Evolutionary conservation across 2,888 invertebrate species (phyloP).

Genomic region (Metopia argyrocephala): DNA sequence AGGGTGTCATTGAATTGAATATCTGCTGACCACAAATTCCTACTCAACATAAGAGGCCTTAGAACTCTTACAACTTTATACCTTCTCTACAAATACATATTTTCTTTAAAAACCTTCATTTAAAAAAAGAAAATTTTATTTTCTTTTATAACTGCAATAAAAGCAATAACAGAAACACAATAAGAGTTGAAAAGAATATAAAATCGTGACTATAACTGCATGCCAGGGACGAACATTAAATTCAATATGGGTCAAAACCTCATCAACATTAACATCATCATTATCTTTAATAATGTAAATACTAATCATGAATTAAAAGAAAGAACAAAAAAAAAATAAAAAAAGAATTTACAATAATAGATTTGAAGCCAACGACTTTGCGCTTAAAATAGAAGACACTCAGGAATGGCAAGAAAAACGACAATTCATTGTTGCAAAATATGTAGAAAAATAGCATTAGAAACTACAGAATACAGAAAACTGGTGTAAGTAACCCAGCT

Average conservation of each 20-base stretch:
- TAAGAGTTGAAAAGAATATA: slow-evolving; percentile 13
- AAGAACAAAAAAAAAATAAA: neutral
- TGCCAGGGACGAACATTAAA: slow-evolving; percentile 49
- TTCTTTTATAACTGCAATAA: slow-evolving; percentile 15
- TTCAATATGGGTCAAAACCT: slow-evolving; percentile 66
- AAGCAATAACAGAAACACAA: neutral
- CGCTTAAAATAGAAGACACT: neutral
- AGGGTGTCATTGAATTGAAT: slow-evolving; percentile 28
- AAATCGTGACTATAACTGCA: slow-evolving; percentile 54
- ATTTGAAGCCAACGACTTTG: neutral
- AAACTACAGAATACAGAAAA: neutral
- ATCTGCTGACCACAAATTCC: slow-evolving; percentile 10
- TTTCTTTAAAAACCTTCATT: slow-evolving; percentile 15
- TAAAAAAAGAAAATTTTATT: slow-evolving; percentile 12
- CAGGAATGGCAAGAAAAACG: slow-evolving; percentile 29
- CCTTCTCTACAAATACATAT: neutral
- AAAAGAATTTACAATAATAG: too few relatives aligned
- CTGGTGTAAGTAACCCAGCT: neutral
- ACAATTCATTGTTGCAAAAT: slow-evolving; percentile 28
- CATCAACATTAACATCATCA: slow-evolving; percentile 48
- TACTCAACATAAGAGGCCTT: slow-evolving; percentile 14
- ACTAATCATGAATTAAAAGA: neutral
- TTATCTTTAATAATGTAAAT: slow-evolving; percentile 42
- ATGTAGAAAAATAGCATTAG: neutral
- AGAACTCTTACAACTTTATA: neutral